Conservation (phyloP, 1,140 invertebrate genomes). For the Microplitis demolitor region DNA sequence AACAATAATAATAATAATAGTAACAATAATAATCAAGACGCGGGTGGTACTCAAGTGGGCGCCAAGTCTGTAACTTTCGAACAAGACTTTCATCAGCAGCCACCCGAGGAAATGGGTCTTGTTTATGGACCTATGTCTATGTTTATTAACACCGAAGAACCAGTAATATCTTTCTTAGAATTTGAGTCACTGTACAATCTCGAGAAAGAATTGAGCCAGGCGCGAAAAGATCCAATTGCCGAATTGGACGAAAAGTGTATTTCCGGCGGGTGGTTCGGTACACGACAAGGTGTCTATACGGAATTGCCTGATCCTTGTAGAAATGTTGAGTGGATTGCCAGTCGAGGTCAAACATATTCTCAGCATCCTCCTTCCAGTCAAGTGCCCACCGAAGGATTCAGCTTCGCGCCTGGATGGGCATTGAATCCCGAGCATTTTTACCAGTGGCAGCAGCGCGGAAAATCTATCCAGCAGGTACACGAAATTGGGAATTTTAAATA, state of each 20-base stretch:
- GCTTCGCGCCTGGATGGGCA: slow-evolving; percentile 52
- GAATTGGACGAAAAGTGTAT: slow-evolving; percentile 43
- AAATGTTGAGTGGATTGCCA: slow-evolving; percentile 18
- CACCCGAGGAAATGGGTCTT: slow-evolving; percentile 37
- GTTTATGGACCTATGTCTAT: slow-evolving; percentile 28
- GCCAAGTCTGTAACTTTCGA: slow-evolving; percentile 7
- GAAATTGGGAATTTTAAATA: not conserved
- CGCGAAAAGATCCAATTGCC: slow-evolving; percentile 30
- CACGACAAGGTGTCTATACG: slow-evolving; percentile 42
- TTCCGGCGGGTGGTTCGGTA: slow-evolving; percentile 36
- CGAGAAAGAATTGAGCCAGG: slow-evolving; percentile 45
- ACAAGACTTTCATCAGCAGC: slow-evolving; percentile 29
- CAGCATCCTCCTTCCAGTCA: slow-evolving; percentile 24
- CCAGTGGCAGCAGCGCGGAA: slow-evolving; percentile 53
- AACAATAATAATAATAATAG: not conserved
- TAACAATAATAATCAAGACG: no score
- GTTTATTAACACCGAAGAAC: slow-evolving; percentile 25
- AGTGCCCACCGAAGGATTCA: slow-evolving; percentile 44
- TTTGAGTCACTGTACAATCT: slow-evolving; percentile 50
- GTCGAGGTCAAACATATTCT: not conserved
- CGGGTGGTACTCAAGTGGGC: no score
- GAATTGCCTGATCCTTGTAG: slow-evolving; percentile 44
- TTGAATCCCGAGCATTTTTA: slow-evolving; percentile 50
- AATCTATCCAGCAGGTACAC: slow-evolving; percentile 48
- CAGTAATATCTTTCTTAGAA: slow-evolving; percentile 49